Evolutionary conservation across 2,888 invertebrate genomes (phyloP), one percentile per base, ranked within the genome.

Genomic region (Drosophila paranaensis): DNA sequence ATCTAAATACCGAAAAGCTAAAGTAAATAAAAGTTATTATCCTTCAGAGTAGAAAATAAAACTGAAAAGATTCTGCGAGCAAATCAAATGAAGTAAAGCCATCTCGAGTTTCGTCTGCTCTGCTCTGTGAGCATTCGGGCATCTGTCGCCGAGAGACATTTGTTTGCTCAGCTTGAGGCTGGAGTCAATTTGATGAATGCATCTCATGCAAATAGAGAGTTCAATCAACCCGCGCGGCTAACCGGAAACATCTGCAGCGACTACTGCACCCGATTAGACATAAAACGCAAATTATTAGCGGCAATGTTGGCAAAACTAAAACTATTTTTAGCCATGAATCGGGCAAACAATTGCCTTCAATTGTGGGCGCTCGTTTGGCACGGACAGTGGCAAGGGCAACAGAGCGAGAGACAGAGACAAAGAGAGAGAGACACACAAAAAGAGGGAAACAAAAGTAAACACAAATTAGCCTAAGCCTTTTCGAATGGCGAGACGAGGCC

Each of bases 161-260:
- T 80, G 65, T 82, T 80, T 77, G 70, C 71, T 69, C 67, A 74
- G 75, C 63, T 66, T 74, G 69, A 68, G 65, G 53, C 60, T 54
- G 55, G 42, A 56, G 73, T 62, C 61, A 65, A 64, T 65, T 65
- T 65, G 77, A 58, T 27, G 60, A 61, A 53, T 62, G 56, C 67
- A 60, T 54, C 42, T 57, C 43, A 42, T 27, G 74, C 53, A 56
- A 71, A 67, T 58, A 60, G 27, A 63, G 72, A 83, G 82, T 85
- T 83, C 85, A 85, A 65, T 83, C 78, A 85, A 83, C 82, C 74
- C 71, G 6, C 48, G 46, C 56, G 64, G 50, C 68, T 77, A 85
- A 85, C 88, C 88, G 87, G 84, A 85, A 85, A 84, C 84, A 85
- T 84, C 76, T 85, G 84, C 80, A 70, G 45, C 67, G 60, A 65